A percentile compares a stretch with the other conserved stretches of the same genome.
These are phyloP conservation scores for Graptemys geographica DNA, from an alignment of 2,797 vertebrate genomes.

Conservation along the genomic window DNA sequence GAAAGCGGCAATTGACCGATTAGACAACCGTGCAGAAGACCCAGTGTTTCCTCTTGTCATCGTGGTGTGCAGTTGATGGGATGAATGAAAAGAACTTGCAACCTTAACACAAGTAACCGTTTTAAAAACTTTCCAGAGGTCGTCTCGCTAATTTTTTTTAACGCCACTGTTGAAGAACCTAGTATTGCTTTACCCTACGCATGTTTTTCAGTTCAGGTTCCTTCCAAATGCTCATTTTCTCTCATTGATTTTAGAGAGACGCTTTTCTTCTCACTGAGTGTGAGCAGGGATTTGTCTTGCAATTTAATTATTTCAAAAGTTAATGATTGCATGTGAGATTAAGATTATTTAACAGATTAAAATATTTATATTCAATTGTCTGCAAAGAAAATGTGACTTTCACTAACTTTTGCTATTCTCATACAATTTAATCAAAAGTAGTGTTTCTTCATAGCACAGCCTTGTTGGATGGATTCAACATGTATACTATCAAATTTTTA, in stretches of 20 bases:
- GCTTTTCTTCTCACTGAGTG: fast-evolving
- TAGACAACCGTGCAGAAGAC: no score
- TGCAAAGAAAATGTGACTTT: fast-evolving
- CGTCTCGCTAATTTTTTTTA: neutral
- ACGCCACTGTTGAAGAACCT: neutral
- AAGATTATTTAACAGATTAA: neutral
- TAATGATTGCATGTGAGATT: fast-evolving
- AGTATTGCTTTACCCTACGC: neutral
- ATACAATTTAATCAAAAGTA: neutral
- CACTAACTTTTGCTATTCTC: neutral
- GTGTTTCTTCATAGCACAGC: neutral
- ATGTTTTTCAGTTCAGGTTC: neutral
- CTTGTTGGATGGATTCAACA: neutral
- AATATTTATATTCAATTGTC: neutral
- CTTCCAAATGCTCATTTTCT: neutral
- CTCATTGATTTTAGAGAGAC: fast-evolving
- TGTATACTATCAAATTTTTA: neutral
- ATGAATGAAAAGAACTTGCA: neutral
- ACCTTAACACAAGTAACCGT: neutral
- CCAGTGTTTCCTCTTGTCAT: no score
- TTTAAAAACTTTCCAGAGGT: neutral
- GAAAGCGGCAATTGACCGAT: no score
- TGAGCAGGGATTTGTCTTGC: fast-evolving
- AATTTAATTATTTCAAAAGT: fast-evolving
- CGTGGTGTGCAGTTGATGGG: no score